A percentile compares a stretch with the other conserved stretches of the same genome.
Evolutionary conservation across 2,113 vertebrate species (phyloP).

Genomic region (Nothobranchius furzeri): DNA sequence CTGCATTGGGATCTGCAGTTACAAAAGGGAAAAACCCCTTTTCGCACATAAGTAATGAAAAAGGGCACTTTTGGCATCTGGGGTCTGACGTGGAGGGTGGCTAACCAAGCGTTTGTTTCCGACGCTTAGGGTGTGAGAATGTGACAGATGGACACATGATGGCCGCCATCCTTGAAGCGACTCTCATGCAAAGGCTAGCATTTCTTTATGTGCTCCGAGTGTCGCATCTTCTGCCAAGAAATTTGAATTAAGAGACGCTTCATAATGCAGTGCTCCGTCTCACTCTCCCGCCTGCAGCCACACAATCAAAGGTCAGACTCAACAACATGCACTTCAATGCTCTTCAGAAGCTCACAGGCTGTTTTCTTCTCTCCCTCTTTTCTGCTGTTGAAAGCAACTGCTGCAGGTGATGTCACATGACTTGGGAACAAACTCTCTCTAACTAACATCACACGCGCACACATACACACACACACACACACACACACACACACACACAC

Average conservation of each 20-base stretch:
- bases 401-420: slow-evolving; percentile 49
- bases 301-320: slow-evolving; percentile 52
- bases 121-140: no score
- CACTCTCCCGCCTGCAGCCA: slow-evolving; percentile 24
- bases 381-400: slow-evolving; percentile 10
- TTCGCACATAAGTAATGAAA: no score
- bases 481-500: no score
- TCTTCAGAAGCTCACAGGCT: slow-evolving; percentile 14
- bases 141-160: background rate
- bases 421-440: slow-evolving; percentile 22
- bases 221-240: slow-evolving; percentile 25
- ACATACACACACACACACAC: background rate
- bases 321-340: slow-evolving; percentile 38
- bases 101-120: no score
- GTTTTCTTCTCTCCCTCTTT: slow-evolving; percentile 10
- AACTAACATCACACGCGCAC: slow-evolving; percentile 16
- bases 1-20: no score
- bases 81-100: no score
- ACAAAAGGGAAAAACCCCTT: no score
- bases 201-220: slow-evolving; percentile 15
- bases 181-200: background rate
- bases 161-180: slow-evolving; percentile 2
- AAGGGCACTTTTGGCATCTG: no score
- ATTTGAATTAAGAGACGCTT: slow-evolving; percentile 1
- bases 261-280: background rate